These are phyloP conservation scores for Thereva unica DNA, from an alignment of 2,888 invertebrate genomes.

Conservation along the genomic window DNA sequence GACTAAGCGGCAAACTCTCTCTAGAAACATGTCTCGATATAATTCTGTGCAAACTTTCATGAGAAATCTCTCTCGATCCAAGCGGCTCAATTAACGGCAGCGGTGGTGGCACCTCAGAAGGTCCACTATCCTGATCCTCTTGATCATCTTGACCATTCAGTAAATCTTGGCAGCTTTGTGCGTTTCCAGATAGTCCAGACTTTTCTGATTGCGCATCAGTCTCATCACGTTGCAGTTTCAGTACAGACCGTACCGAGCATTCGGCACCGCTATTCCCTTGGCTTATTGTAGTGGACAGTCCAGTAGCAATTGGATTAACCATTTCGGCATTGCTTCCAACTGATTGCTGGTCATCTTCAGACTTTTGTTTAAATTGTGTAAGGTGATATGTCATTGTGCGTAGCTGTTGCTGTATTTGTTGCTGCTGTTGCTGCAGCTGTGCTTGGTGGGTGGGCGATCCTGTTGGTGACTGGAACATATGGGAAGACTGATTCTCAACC, in stretches of 20 bases:
- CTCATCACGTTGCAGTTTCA: constrained; percentile 60
- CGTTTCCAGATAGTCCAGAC: constrained; percentile 41
- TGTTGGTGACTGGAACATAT: constrained; percentile 71
- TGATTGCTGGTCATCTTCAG: constrained; percentile 56
- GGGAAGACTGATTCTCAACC: constrained; percentile 88
- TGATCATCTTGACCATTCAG: constrained; percentile 60
- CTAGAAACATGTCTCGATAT: constrained; percentile 62
- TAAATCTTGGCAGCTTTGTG: constrained; percentile 50
- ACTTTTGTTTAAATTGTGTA: constrained; percentile 65
- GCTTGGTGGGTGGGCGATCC: constrained; percentile 57
- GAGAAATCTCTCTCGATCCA: constrained; percentile 79
- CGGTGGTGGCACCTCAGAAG: constrained; percentile 81
- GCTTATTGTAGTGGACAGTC: constrained; percentile 61
- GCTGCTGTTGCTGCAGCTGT: constrained; percentile 43
- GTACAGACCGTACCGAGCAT: constrained; percentile 36
- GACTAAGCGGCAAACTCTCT: constrained; percentile 67
- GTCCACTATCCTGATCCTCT: constrained; percentile 79
- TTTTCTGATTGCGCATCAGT: constrained; percentile 55
- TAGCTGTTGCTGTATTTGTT: constrained; percentile 56
- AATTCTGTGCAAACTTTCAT: constrained; percentile 73
- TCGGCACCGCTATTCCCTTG: constrained; percentile 38
- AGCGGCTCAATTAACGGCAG: constrained; percentile 77
- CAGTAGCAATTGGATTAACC: constrained; percentile 64
- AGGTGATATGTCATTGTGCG: constrained; percentile 61
- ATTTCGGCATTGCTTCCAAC: constrained; percentile 60